Conservation (phyloP, 1,140 invertebrate genomes). For the Bombus consobrinus region DNA sequence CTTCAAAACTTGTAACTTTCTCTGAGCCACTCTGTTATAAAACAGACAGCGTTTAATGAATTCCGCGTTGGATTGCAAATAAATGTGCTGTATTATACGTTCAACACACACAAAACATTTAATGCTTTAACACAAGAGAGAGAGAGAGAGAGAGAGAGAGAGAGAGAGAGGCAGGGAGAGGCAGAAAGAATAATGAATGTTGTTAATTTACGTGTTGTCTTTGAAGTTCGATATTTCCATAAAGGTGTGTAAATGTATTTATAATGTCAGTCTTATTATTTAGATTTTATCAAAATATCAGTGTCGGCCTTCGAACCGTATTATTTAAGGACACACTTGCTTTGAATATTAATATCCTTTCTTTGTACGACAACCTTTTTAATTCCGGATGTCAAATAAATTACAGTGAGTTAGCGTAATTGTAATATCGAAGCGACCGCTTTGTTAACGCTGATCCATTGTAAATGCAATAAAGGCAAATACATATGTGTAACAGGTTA, state of each 20-base stretch:
- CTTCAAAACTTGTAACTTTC: background rate
- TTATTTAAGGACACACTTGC: too few species aligned
- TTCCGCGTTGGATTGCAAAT: background rate
- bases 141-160: too few species aligned
- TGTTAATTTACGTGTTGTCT: conserved; percentile 26
- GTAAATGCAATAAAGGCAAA: background rate
- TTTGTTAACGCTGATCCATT: background rate
- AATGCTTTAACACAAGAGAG: background rate
- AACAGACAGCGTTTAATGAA: conserved; percentile 12
- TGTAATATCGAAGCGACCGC: background rate
- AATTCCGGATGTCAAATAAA: background rate
- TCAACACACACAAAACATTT: background rate
- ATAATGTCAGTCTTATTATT: conserved; percentile 6
- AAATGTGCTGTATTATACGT: background rate
- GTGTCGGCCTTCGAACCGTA: background rate
- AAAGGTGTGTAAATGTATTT: background rate
- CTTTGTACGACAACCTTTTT: background rate
- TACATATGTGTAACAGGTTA: background rate
- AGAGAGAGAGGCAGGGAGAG: too few species aligned
- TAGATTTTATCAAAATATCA: background rate
- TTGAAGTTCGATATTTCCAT: conserved; percentile 23
- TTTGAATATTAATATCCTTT: background rate
- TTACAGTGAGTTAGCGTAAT: background rate
- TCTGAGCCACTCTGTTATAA: background rate
- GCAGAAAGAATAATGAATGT: conserved; percentile 17